Conservation (phyloP, 2,888 invertebrate genomes). For the Ctenicera cuprea region DNA sequence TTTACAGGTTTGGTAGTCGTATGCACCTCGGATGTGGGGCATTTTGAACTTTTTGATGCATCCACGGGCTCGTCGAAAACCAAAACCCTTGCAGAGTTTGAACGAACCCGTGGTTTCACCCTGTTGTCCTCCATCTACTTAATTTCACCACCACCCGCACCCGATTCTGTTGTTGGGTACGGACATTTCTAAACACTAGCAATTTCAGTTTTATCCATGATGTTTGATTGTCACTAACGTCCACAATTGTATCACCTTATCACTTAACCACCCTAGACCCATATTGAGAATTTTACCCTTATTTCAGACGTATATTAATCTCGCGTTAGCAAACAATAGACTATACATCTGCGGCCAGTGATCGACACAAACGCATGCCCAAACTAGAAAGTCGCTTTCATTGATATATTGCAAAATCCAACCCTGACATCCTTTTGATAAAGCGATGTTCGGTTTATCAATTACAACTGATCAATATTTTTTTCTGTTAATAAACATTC, state of each 20-base stretch:
- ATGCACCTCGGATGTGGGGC: conserved; percentile 56
- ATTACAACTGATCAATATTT: conserved; percentile 15
- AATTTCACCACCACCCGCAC: conserved; percentile 53
- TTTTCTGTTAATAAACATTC: neutral
- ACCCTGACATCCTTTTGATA: conserved; percentile 53
- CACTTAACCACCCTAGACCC: conserved; percentile 41
- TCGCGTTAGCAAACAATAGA: conserved; percentile 48
- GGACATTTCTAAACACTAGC: neutral
- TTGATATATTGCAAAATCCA: conserved; percentile 54
- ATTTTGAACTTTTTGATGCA: conserved; percentile 63
- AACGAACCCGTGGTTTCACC: conserved; percentile 69
- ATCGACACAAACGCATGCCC: conserved; percentile 49
- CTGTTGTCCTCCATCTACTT: conserved; percentile 68
- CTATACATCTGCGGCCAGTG: conserved; percentile 44
- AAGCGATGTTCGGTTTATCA: conserved; percentile 31
- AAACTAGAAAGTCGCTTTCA: conserved; percentile 53
- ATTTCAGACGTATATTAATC: conserved; percentile 35
- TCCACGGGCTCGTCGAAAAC: conserved; percentile 81
- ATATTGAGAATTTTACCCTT: conserved; percentile 42
- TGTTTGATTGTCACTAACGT: neutral
- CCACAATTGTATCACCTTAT: conserved; percentile 6
- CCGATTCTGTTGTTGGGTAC: conserved; percentile 40
- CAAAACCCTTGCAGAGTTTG: conserved; percentile 84
- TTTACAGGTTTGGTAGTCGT: conserved; percentile 57
- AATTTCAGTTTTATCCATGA: conserved; percentile 14